phyloP scores from a whole-genome alignment of 2,113 vertebrate species.

The Sula dactylatra region DNA sequence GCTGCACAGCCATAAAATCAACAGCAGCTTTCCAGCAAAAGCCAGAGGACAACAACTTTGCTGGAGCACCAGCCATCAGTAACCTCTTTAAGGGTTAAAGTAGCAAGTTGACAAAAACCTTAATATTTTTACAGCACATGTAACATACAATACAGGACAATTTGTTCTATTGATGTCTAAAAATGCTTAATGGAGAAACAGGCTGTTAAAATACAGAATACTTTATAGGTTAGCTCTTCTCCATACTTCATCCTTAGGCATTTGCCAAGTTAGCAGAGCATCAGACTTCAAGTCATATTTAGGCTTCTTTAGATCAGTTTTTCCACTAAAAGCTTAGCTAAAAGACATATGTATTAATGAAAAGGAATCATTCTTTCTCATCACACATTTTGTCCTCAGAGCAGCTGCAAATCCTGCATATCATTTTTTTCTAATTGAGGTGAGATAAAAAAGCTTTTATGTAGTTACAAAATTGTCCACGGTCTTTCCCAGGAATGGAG shows the following conservation, averaged over 20 bases:
- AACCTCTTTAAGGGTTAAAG: not conserved
- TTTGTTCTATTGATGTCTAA: constrained; percentile 51
- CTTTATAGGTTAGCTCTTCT: constrained; percentile 55
- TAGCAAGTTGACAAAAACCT: constrained; percentile 2
- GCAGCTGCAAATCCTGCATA: constrained; percentile 61
- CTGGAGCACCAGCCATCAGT: not conserved
- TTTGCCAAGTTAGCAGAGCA: constrained; percentile 60
- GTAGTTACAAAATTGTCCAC: constrained; percentile 46
- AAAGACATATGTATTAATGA: constrained; percentile 22
- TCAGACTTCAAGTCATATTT: constrained; percentile 45
- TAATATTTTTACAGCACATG: constrained; percentile 44
- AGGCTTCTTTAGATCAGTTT: constrained; percentile 19
- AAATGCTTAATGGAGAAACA: constrained; percentile 65
- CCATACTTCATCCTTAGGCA: constrained; percentile 40
- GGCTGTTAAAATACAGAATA: constrained; percentile 63
- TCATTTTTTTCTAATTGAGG: constrained; percentile 40
- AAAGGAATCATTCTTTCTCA: constrained; percentile 52
- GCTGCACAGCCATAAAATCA: not conserved
- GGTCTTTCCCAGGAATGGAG: constrained; percentile 35
- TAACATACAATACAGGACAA: constrained; percentile 38
- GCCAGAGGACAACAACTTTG: not conserved
- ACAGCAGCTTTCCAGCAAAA: not conserved
- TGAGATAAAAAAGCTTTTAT: constrained; percentile 68
- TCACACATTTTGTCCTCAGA: constrained; percentile 57
- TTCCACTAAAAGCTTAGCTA: constrained; percentile 37